Evolutionary conservation across 2,888 invertebrate genomes (phyloP).

Genomic region (Ephialtes manifestator): DNA sequence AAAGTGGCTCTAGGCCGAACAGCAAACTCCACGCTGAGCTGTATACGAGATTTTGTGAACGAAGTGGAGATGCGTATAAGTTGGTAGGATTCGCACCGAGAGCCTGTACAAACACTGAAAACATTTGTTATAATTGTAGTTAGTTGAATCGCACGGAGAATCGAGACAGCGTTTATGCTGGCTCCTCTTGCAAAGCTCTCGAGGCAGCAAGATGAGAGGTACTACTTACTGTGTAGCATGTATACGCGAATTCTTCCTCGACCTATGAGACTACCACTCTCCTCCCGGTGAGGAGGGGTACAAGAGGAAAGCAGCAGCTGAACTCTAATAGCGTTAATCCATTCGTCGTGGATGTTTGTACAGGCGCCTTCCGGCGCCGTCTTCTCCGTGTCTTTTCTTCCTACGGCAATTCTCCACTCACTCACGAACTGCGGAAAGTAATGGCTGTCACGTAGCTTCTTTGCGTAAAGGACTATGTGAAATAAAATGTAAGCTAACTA

Average conservation of each 20-base stretch:
- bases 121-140: conserved; percentile 64
- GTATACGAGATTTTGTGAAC: conserved; percentile 42
- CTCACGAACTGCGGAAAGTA: conserved; percentile 23
- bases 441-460: conserved; percentile 50
- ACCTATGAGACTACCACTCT: conserved; percentile 30
- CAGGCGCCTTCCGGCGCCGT: conserved; percentile 72
- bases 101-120: conserved; percentile 68
- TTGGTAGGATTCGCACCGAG: conserved; percentile 36
- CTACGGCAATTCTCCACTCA: conserved; percentile 15
- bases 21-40: conserved; percentile 78
- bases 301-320: conserved; percentile 61
- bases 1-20: conserved; percentile 83
- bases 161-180: conserved; percentile 10
- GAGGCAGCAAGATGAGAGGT: conserved; percentile 7
- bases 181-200: conserved; percentile 20
- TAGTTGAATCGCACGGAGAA: conserved; percentile 50
- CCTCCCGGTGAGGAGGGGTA: background rate
- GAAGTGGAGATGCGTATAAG: conserved; percentile 35
- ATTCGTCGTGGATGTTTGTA: conserved; percentile 74
- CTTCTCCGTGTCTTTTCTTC: conserved; percentile 43
- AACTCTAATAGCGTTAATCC: conserved; percentile 78
- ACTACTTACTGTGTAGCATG: conserved; percentile 40
- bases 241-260: conserved; percentile 55
- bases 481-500: conserved; percentile 25
- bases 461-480: conserved; percentile 32